Evolutionary conservation across 1,140 invertebrate genomes (phyloP), one percentile per base, ranked within the genome.

Genomic region (Hyphantria cunea): DNA sequence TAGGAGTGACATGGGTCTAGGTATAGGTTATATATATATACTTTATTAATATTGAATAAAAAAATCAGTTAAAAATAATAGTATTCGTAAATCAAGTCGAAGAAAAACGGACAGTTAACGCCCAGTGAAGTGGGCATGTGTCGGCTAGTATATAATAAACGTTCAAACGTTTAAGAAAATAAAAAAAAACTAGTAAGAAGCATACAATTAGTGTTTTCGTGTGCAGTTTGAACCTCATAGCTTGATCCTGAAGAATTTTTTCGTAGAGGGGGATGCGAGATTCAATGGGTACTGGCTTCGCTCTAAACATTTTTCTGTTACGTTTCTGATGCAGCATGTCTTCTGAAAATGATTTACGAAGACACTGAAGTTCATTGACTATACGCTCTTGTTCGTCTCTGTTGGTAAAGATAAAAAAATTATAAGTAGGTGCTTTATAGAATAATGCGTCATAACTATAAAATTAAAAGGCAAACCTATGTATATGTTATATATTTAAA

Each of bases 201-300:
- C 71, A 59, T 72, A 73, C 68, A 63, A 49, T 42, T 37, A 37
- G 42, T 7, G 11, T 14, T 48, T 37, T 58, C 42, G 55, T 55
- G 60, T 55, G 48, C 14, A 14, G 33, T 42, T 53, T 64, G 64
- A 74, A 94, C 94, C 94, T 93, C 89, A 93, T 93, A 78, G 95
- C 94, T 82, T 95, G 94, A 63, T 94, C 93, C 59, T 93, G 92
- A 50, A 95, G 81, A 54, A 95, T 92, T 85, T 94, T 95, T 73
- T 95, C 92, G 62, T 94, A 95, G 1, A 95, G 84, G 0, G 93
- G 94, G 63, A 95, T 93, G 68, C 93, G 92, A 0, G 94, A 95
- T 58, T 94, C 93, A 14, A 95, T 92, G 3, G 94, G 94, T 42
- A 95, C 91, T n/a, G 94, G 93, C 71, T 92, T 92, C 5, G 92